Percentiles rank a stretch among this genome's conserved stretches.
Conservation (phyloP, 1,140 invertebrate species). For the Meloidogyne exigua region DNA sequence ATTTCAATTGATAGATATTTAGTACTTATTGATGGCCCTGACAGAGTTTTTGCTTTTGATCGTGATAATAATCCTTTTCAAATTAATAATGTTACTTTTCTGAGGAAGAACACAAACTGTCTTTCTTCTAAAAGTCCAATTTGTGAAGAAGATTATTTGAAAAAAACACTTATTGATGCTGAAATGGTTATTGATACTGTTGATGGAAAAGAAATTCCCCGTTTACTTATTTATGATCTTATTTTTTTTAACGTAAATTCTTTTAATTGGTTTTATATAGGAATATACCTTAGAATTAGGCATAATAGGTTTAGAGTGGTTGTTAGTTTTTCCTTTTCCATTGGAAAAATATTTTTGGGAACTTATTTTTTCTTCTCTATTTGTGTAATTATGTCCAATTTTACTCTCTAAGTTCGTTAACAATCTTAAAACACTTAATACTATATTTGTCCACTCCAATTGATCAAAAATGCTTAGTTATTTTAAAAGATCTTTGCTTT, state of each 20-base stretch:
- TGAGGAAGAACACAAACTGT: slow-evolving; percentile 72
- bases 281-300: neutral
- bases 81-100: slow-evolving; percentile 78
- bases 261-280: neutral
- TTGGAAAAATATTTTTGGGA: no score
- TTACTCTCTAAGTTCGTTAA: no score
- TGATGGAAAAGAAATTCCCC: slow-evolving; percentile 70
- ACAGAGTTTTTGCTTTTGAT: slow-evolving; percentile 88
- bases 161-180: slow-evolving; percentile 82
- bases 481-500: no score
- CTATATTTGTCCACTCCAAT: no score
- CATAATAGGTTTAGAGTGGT: no score
- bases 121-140: slow-evolving; percentile 22
- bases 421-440: no score
- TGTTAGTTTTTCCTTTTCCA: no score
- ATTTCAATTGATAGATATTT: slow-evolving; percentile 75
- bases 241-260: slow-evolving; percentile 74
- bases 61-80: slow-evolving; percentile 90
- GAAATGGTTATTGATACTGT: slow-evolving; percentile 92
- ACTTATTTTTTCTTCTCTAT: no score
- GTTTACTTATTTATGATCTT: slow-evolving; percentile 93
- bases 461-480: no score
- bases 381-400: no score
- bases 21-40: slow-evolving; percentile 84
- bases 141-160: slow-evolving; percentile 10